Evolutionary conservation across 2,888 invertebrate species (phyloP).

Genomic region (Suillia variegata): DNA sequence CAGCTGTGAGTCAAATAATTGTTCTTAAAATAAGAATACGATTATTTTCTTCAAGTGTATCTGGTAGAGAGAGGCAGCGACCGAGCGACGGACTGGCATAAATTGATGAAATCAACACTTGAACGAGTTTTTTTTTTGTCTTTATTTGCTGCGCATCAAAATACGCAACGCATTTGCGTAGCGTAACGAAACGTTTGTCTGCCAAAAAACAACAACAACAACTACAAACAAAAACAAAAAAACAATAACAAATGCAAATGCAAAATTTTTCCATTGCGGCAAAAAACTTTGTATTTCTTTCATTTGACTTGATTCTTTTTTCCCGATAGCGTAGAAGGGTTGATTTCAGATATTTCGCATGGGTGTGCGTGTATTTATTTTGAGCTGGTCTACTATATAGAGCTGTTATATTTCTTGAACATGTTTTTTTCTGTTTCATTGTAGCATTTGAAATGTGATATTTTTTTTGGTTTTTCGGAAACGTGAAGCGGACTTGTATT

Average conservation of each 20-base stretch:
- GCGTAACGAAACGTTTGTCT: too few relatives aligned
- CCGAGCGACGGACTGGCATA: constrained; percentile 9
- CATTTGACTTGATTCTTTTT: too few relatives aligned
- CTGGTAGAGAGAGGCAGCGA: not conserved
- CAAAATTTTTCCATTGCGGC: constrained; percentile 16
- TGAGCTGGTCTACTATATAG: not conserved
- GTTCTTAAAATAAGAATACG: too few relatives aligned
- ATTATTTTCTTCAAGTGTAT: too few relatives aligned
- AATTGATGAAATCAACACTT: constrained; percentile 35
- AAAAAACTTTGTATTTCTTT: constrained; percentile 5
- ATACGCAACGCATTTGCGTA: not conserved
- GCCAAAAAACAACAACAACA: constrained; percentile 1
- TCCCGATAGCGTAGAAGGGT: not conserved
- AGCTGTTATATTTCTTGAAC: not conserved
- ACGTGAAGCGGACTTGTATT: too few relatives aligned
- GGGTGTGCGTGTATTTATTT: not conserved
- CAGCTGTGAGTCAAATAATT: too few relatives aligned
- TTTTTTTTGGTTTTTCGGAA: not conserved
- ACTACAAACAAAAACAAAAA: not conserved
- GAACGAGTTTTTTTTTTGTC: constrained; percentile 26
- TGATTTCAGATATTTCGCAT: not conserved
- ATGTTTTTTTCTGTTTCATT: not conserved
- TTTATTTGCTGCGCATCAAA: constrained; percentile 23
- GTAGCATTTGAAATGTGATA: constrained; percentile 6
- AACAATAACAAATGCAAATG: constrained; percentile 19